Conservation (phyloP, 2,797 vertebrate genomes). For the Acanthis flammea region DNA sequence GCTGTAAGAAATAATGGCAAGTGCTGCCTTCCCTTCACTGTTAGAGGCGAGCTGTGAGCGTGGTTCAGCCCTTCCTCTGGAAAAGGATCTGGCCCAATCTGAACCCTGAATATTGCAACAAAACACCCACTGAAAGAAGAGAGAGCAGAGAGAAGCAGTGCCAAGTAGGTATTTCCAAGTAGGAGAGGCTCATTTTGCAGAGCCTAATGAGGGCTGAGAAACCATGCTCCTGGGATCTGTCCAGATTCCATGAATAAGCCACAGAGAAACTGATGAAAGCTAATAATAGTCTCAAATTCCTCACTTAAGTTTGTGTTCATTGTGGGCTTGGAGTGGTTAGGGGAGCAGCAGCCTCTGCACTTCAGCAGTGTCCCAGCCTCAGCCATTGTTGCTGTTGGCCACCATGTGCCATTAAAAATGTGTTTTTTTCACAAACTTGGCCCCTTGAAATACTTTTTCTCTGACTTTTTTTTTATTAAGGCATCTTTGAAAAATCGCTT, state of each 20-base stretch:
- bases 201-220: constrained; percentile 34
- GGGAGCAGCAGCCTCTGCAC: background rate
- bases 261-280: background rate
- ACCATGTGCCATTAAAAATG: background rate
- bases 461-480: background rate
- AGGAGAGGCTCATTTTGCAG: background rate
- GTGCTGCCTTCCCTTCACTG: background rate
- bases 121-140: background rate
- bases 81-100: background rate
- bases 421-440: background rate
- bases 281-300: constrained; percentile 39
- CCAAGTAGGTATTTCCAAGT: constrained; percentile 26
- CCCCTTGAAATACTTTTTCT: background rate
- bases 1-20: background rate
- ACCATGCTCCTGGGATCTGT: background rate
- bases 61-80: background rate
- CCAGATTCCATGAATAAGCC: constrained; percentile 7
- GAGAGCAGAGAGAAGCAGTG: background rate
- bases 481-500: background rate
- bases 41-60: background rate
- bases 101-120: background rate
- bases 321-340: background rate
- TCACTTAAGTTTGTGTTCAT: background rate
- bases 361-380: background rate
- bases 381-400: constrained; percentile 3